Percentiles rank a stretch among this genome's conserved stretches.
Conservation (phyloP, 2,113 vertebrate genomes). For the Oryzias curvinotus region DNA sequence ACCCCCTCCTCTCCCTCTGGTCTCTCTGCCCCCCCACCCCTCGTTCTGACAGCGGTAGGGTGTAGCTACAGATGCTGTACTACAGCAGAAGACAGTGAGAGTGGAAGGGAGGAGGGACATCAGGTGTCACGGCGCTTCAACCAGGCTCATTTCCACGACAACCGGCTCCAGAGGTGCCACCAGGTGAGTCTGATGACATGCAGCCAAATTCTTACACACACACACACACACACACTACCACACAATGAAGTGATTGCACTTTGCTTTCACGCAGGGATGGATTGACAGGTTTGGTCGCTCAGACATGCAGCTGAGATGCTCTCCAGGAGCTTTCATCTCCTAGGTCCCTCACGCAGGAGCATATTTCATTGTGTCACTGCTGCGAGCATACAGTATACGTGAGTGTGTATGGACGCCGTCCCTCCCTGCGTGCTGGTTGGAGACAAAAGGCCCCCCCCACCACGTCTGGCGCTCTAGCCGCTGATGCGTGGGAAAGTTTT, state of each 20-base stretch:
- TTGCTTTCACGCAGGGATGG: constrained; percentile 18
- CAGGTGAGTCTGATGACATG: constrained; percentile 72
- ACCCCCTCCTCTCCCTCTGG: constrained; percentile 60
- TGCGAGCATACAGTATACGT: constrained; percentile 45
- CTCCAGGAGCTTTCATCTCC: constrained; percentile 18
- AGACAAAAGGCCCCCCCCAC: constrained; percentile 73
- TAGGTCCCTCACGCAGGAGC: neutral
- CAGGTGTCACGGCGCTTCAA: constrained; percentile 67
- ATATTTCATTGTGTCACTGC: neutral
- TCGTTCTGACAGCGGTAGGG: constrained; percentile 73
- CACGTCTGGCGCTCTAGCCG: constrained; percentile 58
- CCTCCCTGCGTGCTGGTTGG: constrained; percentile 57
- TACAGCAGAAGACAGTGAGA: constrained; percentile 61
- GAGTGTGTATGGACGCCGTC: constrained; percentile 43
- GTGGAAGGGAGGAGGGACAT: constrained; percentile 60
- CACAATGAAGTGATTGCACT: constrained; percentile 17
- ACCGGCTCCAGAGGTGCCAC: constrained; percentile 53
- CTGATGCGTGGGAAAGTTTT: constrained; percentile 68
- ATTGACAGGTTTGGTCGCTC: constrained; percentile 19
- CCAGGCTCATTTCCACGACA: constrained; percentile 67
- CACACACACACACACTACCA: constrained; percentile 24
- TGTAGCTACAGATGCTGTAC: constrained; percentile 72
- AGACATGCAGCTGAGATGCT: constrained; percentile 39
- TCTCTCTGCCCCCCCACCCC: constrained; percentile 28
- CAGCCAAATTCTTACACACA: constrained; percentile 26